Conservation (phyloP, 2,888 invertebrate species). For the Drosophila nigricruria region DNA sequence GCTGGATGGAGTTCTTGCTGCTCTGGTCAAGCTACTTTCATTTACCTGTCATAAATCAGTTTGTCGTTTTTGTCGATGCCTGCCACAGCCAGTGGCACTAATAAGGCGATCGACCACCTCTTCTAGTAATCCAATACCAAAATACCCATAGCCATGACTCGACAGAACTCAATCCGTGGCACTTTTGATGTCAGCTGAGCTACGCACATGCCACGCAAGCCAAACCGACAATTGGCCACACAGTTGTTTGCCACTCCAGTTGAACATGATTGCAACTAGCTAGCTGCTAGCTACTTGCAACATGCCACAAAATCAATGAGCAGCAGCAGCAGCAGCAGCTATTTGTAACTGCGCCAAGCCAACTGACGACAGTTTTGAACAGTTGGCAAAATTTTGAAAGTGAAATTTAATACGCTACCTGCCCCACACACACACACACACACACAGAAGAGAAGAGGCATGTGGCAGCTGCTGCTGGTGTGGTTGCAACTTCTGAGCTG, state of each 20-base stretch:
- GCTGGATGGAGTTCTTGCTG: slow-evolving; percentile 6
- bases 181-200: slow-evolving; percentile 19
- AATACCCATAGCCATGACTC: neutral
- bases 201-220: slow-evolving; percentile 57
- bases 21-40: slow-evolving; percentile 28
- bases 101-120: slow-evolving; percentile 36
- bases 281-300: slow-evolving; percentile 42
- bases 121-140: slow-evolving; percentile 60
- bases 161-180: slow-evolving; percentile 13
- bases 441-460: neutral
- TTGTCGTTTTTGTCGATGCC: slow-evolving; percentile 30
- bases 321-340: slow-evolving; percentile 50
- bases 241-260: slow-evolving; percentile 44
- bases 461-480: slow-evolving; percentile 14
- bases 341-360: slow-evolving; percentile 51
- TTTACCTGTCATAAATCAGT: slow-evolving; percentile 60
- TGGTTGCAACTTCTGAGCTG: slow-evolving; percentile 46
- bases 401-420: slow-evolving; percentile 61
- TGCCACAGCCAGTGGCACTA: slow-evolving; percentile 19
- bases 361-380: slow-evolving; percentile 60
- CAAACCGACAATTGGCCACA: slow-evolving; percentile 58
- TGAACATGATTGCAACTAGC: slow-evolving; percentile 16
- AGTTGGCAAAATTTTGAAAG: slow-evolving; percentile 71
- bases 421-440: slow-evolving; percentile 31
- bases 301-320: slow-evolving; percentile 78